Conservation (phyloP, 2,113 vertebrate species). For the Silurus glanis region DNA sequence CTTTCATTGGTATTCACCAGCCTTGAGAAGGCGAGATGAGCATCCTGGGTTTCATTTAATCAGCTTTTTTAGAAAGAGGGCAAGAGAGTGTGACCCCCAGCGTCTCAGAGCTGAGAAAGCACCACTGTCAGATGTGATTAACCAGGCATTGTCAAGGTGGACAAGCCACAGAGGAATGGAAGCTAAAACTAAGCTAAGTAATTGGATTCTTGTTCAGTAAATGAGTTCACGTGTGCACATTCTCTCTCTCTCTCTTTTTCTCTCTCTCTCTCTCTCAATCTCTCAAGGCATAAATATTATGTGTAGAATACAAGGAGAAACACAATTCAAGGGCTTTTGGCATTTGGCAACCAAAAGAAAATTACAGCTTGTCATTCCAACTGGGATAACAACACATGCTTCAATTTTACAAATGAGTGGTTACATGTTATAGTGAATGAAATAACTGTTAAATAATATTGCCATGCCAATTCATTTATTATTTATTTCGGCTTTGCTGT, state of each 20-base stretch:
- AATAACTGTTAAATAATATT: neutral
- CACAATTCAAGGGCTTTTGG: neutral
- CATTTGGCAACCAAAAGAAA: neutral
- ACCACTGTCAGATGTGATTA: constrained; percentile 88
- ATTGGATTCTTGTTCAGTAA: constrained; percentile 96
- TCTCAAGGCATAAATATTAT: constrained; percentile 24
- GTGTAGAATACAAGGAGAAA: constrained; percentile 25
- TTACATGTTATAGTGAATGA: neutral
- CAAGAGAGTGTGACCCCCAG: constrained; percentile 69
- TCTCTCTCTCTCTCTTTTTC: neutral
- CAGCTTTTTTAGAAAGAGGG: constrained; percentile 78
- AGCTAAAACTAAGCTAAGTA: constrained; percentile 89
- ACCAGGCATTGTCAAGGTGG: constrained; percentile 78
- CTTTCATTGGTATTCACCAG: constrained; percentile 90
- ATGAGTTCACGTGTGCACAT: constrained; percentile 57
- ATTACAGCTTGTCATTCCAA: neutral
- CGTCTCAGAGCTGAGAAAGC: constrained; percentile 45
- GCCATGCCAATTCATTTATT: neutral
- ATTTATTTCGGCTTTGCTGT: neutral
- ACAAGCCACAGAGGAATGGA: constrained; percentile 75
- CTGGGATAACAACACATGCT: neutral
- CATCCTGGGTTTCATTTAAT: constrained; percentile 88
- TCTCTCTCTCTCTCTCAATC: neutral
- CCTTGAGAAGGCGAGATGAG: constrained; percentile 78
- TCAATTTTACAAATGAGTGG: neutral